Percentiles rank a stretch among this genome's conserved stretches.
Evolutionary conservation across 1,140 invertebrate species (phyloP).

Genomic region (Diabrotica undecimpunctata): DNA sequence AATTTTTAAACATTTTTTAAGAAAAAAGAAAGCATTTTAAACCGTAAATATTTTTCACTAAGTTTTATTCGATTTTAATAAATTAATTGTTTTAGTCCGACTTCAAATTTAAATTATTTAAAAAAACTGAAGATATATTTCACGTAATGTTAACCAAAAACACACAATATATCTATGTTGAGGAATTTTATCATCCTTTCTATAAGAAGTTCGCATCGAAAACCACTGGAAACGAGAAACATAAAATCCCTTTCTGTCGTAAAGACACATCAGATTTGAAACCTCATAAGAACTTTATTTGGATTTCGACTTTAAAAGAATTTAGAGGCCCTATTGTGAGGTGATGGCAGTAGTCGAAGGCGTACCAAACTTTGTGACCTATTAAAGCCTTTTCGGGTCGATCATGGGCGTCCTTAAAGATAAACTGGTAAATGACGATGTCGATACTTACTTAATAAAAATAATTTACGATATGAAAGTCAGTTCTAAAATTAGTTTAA

Average conservation of each 20-base stretch:
- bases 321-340: neutral
- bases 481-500: too few species aligned
- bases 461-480: too few species aligned
- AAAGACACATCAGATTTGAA: constrained; percentile 2
- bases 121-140: too few species aligned
- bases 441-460: too few species aligned
- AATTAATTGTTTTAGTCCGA: too few species aligned
- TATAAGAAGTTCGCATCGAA: neutral
- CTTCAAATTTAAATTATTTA: too few species aligned
- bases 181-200: neutral
- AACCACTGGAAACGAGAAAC: constrained; percentile 1
- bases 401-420: neutral
- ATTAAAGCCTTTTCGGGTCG: neutral
- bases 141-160: neutral
- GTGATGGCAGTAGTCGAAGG: neutral
- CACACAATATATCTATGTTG: neutral
- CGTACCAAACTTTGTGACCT: constrained; percentile 1
- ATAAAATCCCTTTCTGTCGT: constrained; percentile 2
- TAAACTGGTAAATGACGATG: too few species aligned
- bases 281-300: constrained; percentile 2
- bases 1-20: too few species aligned
- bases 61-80: too few species aligned
- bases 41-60: too few species aligned
- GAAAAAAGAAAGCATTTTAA: too few species aligned
- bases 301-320: constrained; percentile 2